phyloP scores from a whole-genome alignment of 2,888 invertebrate genomes.

The Xylota segnis region DNA sequence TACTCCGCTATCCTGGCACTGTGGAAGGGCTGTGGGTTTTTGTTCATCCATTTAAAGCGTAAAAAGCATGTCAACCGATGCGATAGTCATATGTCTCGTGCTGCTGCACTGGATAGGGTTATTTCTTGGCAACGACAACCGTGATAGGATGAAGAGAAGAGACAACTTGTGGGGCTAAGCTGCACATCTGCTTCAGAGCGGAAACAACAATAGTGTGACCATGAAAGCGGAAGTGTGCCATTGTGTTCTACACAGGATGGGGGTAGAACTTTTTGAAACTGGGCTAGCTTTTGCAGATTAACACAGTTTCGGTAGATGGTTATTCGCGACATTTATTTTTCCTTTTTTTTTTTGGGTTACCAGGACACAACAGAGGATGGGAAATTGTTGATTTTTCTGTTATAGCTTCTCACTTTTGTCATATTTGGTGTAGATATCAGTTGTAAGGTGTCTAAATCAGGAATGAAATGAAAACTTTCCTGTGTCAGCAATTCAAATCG shows the following conservation, averaged over 20 bases:
- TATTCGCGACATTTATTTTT: slow-evolving; percentile 19
- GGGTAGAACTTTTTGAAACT: slow-evolving; percentile 19
- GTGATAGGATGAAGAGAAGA: not conserved
- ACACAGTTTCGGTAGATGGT: not conserved
- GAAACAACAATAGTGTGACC: slow-evolving; percentile 43
- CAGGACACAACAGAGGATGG: slow-evolving; percentile 17
- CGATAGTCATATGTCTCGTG: slow-evolving; percentile 64
- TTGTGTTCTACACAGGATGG: slow-evolving; percentile 47
- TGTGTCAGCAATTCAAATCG: too few species aligned
- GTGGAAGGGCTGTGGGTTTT: slow-evolving; percentile 7
- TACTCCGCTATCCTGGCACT: slow-evolving; percentile 33
- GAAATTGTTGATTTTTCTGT: slow-evolving; percentile 11
- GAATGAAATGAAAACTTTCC: too few species aligned
- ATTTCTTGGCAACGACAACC: slow-evolving; percentile 41
- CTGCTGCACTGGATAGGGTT: slow-evolving; percentile 43
- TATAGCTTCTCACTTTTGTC: not conserved
- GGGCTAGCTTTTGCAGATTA: slow-evolving; percentile 33
- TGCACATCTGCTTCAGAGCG: slow-evolving; percentile 34
- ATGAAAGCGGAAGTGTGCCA: slow-evolving; percentile 72
- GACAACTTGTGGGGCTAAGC: not conserved
- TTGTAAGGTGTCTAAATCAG: too few species aligned
- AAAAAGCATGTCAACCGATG: slow-evolving; percentile 68
- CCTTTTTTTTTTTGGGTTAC: slow-evolving; percentile 4
- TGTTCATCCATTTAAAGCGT: slow-evolving; percentile 31
- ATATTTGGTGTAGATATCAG: not conserved